Percentiles rank a stretch among this genome's conserved stretches.
Conservation (phyloP, 2,888 invertebrate genomes). For the Odontomyia ornata region DNA sequence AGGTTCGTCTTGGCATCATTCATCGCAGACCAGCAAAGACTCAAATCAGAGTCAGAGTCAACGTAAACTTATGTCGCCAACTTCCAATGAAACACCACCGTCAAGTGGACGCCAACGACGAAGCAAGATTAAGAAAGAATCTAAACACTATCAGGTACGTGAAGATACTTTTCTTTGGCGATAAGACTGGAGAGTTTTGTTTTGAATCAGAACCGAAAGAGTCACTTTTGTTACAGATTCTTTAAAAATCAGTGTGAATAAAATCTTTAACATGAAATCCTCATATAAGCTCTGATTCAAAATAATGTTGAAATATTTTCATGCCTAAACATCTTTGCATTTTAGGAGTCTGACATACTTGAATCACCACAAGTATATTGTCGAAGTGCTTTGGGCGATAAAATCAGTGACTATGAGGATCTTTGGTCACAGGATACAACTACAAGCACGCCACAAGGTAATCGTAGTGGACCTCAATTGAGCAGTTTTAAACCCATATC, state of each 20-base stretch:
- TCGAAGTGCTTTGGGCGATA: slow-evolving; percentile 87
- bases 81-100: slow-evolving; percentile 62
- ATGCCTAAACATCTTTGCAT: no score
- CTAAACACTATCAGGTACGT: slow-evolving; percentile 75
- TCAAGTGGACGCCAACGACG: slow-evolving; percentile 65
- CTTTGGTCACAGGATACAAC: slow-evolving; percentile 79
- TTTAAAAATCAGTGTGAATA: no score
- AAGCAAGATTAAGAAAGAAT: slow-evolving; percentile 70
- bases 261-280: no score
- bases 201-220: no score
- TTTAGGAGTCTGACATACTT: slow-evolving; percentile 81
- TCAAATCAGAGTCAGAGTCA: slow-evolving; percentile 67
- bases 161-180: neutral
- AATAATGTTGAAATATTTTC: no score
- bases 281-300: no score
- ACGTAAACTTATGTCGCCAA: slow-evolving; percentile 63
- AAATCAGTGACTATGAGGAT: slow-evolving; percentile 94
- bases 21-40: slow-evolving; percentile 67
- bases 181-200: neutral
- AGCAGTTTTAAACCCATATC: slow-evolving; percentile 62
- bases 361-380: slow-evolving; percentile 86
- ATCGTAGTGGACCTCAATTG: slow-evolving; percentile 67
- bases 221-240: no score
- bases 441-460: slow-evolving; percentile 64
- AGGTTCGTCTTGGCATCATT: slow-evolving; percentile 66